These are phyloP conservation scores for Strongylocentrotus purpuratus DNA, from an alignment of 35 echinoderm and acorn worm species.

Conservation along the genomic window DNA sequence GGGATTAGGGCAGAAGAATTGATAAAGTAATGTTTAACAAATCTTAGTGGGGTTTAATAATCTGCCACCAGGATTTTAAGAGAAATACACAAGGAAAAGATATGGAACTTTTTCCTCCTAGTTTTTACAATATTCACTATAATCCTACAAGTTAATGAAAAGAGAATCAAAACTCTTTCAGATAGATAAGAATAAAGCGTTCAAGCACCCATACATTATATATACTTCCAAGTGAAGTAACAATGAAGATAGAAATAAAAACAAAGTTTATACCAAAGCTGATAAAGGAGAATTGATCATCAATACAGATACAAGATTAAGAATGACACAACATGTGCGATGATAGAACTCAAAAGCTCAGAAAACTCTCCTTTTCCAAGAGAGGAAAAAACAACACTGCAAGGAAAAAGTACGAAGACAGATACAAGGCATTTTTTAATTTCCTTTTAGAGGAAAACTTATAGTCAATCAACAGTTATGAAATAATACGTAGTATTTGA, in stretches of 20 bases:
- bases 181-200: too few species aligned
- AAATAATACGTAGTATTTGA: neutral
- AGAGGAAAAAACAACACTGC: neutral
- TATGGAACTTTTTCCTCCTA: too few species aligned
- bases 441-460: neutral
- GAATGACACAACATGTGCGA: neutral
- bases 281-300: neutral
- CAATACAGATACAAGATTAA: neutral
- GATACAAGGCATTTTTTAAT: neutral
- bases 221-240: neutral
- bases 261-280: neutral
- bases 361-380: neutral
- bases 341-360: neutral
- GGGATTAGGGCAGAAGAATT: too few species aligned
- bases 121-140: too few species aligned
- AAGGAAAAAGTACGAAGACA: neutral
- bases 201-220: neutral
- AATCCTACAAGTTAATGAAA: too few species aligned
- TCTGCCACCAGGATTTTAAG: too few species aligned
- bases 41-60: too few species aligned
- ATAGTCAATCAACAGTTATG: neutral
- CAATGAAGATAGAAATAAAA: neutral
- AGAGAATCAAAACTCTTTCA: too few species aligned
- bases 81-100: too few species aligned
- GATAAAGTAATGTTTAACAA: too few species aligned